These are phyloP conservation scores for Trachemys scripta DNA, from an alignment of 2,113 vertebrate genomes.

Conservation along the genomic window DNA sequence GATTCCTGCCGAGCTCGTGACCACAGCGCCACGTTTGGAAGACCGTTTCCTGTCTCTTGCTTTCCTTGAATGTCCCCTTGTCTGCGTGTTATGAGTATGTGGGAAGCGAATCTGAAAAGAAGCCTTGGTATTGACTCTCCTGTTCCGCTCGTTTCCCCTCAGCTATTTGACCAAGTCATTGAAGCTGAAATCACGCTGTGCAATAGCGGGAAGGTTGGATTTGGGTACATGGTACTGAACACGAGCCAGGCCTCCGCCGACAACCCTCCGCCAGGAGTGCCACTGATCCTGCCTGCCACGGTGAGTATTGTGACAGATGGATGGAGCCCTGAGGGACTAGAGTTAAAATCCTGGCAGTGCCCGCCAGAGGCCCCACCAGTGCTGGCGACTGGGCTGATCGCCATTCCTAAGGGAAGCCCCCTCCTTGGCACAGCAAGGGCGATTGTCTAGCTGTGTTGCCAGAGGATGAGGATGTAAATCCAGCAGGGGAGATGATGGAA, in stretches of 20 bases:
- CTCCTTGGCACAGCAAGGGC: not conserved
- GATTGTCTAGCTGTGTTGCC: not conserved
- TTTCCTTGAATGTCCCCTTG: fast-evolving
- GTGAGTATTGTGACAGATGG: conserved; percentile 73
- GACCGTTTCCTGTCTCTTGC: not conserved
- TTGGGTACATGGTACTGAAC: conserved; percentile 78
- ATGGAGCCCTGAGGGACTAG: not conserved
- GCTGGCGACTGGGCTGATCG: not conserved
- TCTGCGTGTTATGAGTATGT: not conserved
- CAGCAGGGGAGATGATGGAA: not conserved
- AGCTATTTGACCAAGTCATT: conserved; percentile 82
- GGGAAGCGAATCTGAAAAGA: not conserved
- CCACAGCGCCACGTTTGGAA: not conserved
- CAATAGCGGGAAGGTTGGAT: conserved; percentile 85
- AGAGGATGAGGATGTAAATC: fast-evolving
- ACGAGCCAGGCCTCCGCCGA: not conserved
- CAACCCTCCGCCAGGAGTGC: conserved; percentile 77
- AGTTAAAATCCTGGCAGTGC: not conserved
- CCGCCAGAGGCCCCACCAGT: not conserved
- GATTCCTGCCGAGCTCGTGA: not conserved
- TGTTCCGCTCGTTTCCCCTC: not conserved
- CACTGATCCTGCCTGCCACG: conserved; percentile 75
- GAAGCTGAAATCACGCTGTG: conserved; percentile 79
- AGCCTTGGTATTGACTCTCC: not conserved
- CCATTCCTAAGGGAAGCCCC: not conserved